phyloP scores from a whole-genome alignment of 2,888 invertebrate genomes.

The Cheilosia variabilis region DNA sequence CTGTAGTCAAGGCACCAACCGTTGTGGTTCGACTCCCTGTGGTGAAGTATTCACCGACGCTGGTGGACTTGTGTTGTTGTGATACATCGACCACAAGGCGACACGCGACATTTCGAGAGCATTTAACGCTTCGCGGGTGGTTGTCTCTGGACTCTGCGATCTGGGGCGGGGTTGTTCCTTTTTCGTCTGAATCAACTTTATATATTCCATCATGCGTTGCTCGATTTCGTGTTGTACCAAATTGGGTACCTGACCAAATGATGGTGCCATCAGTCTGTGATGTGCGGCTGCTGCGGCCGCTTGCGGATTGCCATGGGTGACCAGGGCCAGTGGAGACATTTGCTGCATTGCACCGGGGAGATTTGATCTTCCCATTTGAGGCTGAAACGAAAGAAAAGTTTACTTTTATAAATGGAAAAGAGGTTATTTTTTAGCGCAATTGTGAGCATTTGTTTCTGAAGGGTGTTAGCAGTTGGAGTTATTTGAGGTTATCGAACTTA shows the following conservation, averaged over 20 bases:
- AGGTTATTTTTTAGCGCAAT: too few species aligned
- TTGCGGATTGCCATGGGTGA: constrained; percentile 86
- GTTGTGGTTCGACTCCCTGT: constrained; percentile 83
- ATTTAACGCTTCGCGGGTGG: constrained; percentile 85
- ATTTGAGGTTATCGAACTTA: too few species aligned
- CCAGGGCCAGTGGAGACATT: constrained; percentile 91
- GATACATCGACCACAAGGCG: constrained; percentile 93
- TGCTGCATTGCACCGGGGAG: constrained; percentile 86
- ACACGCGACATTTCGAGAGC: constrained; percentile 91
- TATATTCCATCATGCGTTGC: constrained; percentile 91
- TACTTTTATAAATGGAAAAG: not conserved
- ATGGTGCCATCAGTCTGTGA: constrained; percentile 82
- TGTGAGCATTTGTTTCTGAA: too few species aligned
- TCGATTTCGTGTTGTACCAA: constrained; percentile 89
- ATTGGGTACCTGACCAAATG: constrained; percentile 86
- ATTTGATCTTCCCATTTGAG: constrained; percentile 85
- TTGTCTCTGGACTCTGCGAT: constrained; percentile 84
- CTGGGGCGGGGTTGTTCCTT: constrained; percentile 81
- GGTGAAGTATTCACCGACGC: constrained; percentile 83
- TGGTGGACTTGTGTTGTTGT: constrained; percentile 87
- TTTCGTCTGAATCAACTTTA: constrained; percentile 88
- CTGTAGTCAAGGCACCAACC: constrained; percentile 79
- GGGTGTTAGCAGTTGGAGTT: too few species aligned
- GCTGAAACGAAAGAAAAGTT: constrained; percentile 74
- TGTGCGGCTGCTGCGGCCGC: constrained; percentile 84